Conservation (phyloP, 2,113 vertebrate genomes). For the Elaphurus davidianus region DNA sequence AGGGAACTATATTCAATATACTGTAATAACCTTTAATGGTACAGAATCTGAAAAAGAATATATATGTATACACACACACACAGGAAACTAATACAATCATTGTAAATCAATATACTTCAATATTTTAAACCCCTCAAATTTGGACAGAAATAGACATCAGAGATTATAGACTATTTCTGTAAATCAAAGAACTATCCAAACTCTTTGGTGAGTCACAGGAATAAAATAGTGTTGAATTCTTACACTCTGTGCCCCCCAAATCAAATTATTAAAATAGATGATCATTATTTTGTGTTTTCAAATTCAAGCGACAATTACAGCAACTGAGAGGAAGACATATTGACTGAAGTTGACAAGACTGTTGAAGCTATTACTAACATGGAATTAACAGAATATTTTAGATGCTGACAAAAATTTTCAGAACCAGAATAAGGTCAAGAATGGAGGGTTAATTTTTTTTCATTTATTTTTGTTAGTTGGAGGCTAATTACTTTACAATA, state of each 20-base stretch:
- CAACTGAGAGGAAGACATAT: slow-evolving; percentile 11
- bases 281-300: not conserved
- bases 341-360: not conserved
- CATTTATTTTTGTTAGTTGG: too few species aligned
- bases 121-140: not conserved
- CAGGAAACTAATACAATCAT: not conserved
- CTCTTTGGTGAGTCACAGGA: not conserved
- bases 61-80: not conserved
- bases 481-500: too few species aligned
- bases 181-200: not conserved
- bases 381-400: not conserved
- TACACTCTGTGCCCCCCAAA: not conserved
- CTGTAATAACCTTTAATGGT: not conserved
- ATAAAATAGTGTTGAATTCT: not conserved
- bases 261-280: slow-evolving; percentile 3
- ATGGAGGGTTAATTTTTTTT: not conserved
- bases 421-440: not conserved
- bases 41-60: not conserved
- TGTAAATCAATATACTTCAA: not conserved
- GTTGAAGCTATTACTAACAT: not conserved
- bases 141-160: not conserved
- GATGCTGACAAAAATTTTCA: not conserved
- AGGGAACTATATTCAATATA: not conserved
- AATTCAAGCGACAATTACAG: slow-evolving; percentile 8
- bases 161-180: not conserved